These are phyloP conservation scores for Homalodisca vitripennis DNA, from an alignment of 1,140 invertebrate genomes.

Conservation along the genomic window DNA sequence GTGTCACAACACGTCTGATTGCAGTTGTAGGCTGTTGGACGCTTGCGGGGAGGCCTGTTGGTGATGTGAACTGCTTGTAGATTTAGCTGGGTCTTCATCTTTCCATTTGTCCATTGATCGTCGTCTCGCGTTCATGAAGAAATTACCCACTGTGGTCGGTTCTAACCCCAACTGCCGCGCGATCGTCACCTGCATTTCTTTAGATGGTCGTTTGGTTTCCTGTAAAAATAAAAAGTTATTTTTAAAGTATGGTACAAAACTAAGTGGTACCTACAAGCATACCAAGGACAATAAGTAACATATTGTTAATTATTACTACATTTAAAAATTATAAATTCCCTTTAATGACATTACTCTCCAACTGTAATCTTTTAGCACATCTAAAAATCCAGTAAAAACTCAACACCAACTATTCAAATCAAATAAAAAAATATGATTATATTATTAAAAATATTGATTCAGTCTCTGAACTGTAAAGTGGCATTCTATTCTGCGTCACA, in stretches of 20 bases:
- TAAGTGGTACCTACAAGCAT: not conserved
- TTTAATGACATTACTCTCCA: too few relatives aligned
- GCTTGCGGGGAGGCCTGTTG: constrained; percentile 15
- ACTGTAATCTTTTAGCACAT: too few relatives aligned
- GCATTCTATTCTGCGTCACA: too few relatives aligned
- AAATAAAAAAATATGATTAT: too few relatives aligned
- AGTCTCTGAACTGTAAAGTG: too few relatives aligned
- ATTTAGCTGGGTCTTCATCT: constrained; percentile 69
- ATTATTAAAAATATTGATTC: too few relatives aligned
- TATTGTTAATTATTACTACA: not conserved
- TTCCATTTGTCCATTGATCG: constrained; percentile 99
- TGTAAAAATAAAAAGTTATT: constrained; percentile 52
- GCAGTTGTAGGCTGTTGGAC: constrained; percentile 28
- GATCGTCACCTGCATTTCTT: constrained; percentile 99
- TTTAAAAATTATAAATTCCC: too few relatives aligned
- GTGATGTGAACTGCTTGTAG: constrained; percentile 18
- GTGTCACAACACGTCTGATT: constrained; percentile 41
- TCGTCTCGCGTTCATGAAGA: constrained; percentile 99
- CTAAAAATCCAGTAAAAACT: too few relatives aligned
- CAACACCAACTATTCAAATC: too few relatives aligned
- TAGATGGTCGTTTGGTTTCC: constrained; percentile 99
- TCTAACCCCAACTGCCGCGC: constrained; percentile 96
- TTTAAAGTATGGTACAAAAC: not conserved
- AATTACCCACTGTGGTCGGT: constrained; percentile 98
- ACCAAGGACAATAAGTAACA: not conserved